These are phyloP conservation scores for Oncorhynchus nerka DNA, from an alignment of 2,113 vertebrate genomes.

Conservation along the genomic window DNA sequence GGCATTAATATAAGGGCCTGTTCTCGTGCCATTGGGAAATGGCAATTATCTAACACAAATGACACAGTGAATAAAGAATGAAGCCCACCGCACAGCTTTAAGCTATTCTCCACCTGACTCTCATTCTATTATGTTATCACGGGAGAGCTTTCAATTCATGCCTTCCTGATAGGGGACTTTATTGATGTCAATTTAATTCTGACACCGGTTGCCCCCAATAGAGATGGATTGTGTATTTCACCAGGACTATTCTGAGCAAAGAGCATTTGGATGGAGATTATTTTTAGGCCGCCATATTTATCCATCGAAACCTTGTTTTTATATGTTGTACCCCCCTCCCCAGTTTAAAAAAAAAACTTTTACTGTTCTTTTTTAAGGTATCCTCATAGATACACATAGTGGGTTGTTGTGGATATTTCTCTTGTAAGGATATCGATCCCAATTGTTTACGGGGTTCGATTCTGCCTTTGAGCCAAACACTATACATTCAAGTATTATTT, in stretches of 20 bases:
- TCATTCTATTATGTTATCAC: constrained; percentile 22
- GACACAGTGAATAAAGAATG: constrained; percentile 23
- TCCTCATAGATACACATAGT: not conserved
- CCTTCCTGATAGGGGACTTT: not conserved
- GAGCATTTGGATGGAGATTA: not conserved
- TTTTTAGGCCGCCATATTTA: not conserved
- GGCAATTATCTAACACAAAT: constrained; percentile 40
- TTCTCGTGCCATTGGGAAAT: constrained; percentile 13
- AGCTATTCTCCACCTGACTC: constrained; percentile 25
- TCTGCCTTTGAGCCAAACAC: not conserved
- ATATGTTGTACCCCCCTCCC: not conserved
- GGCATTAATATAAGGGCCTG: constrained; percentile 42
- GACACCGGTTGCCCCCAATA: constrained; percentile 11
- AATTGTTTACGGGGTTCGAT: not conserved
- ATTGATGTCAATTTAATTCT: constrained; percentile 24
- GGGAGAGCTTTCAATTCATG: constrained; percentile 12
- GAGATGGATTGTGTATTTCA: constrained; percentile 8
- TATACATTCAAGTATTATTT: not conserved
- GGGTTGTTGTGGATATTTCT: not conserved
- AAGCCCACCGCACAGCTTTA: constrained; percentile 8
- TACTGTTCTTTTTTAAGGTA: not conserved
- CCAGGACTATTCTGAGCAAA: constrained; percentile 1
- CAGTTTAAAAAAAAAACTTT: no score
- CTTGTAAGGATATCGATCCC: not conserved
- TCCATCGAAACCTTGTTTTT: not conserved